Evolutionary conservation across 2,797 vertebrate genomes (phyloP).

Genomic region (Coilia nasus): DNA sequence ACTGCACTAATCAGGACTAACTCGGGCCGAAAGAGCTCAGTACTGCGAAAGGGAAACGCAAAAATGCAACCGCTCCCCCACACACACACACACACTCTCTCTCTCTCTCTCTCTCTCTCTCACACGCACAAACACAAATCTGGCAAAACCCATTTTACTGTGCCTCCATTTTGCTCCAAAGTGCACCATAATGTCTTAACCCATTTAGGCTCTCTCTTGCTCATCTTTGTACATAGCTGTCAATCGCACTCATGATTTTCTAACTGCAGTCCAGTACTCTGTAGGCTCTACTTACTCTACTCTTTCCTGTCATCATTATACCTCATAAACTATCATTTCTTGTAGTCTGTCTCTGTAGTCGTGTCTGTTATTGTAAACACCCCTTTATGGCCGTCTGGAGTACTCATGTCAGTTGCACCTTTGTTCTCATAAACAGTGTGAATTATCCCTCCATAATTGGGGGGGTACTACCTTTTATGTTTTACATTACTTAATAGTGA

Average conservation of each 20-base stretch:
- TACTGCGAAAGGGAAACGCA: not conserved
- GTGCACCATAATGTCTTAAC: conserved; percentile 19
- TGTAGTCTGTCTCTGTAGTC: not conserved
- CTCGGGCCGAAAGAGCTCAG: not conserved
- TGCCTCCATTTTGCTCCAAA: conserved; percentile 12
- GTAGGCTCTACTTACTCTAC: not conserved
- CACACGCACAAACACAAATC: too few relatives aligned
- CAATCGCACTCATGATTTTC: not conserved
- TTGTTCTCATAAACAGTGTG: too few relatives aligned
- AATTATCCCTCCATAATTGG: too few relatives aligned
- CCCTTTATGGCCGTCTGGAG: too few relatives aligned
- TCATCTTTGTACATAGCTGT: not conserved
- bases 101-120: too few relatives aligned
- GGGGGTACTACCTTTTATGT: too few relatives aligned
- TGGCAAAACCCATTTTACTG: not conserved
- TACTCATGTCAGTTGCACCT: too few relatives aligned
- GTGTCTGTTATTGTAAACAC: too few relatives aligned
- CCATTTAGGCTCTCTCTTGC: not conserved
- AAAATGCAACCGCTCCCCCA: not conserved
- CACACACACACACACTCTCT: too few relatives aligned
- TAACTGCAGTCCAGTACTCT: not conserved
- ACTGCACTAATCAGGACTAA: not conserved
- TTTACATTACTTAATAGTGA: too few relatives aligned
- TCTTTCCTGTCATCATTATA: not conserved
- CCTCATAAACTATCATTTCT: not conserved